Percentiles rank a stretch among this genome's conserved stretches.
Conservation (phyloP, 1,140 invertebrate genomes). For the Listronotus bonariensis region DNA sequence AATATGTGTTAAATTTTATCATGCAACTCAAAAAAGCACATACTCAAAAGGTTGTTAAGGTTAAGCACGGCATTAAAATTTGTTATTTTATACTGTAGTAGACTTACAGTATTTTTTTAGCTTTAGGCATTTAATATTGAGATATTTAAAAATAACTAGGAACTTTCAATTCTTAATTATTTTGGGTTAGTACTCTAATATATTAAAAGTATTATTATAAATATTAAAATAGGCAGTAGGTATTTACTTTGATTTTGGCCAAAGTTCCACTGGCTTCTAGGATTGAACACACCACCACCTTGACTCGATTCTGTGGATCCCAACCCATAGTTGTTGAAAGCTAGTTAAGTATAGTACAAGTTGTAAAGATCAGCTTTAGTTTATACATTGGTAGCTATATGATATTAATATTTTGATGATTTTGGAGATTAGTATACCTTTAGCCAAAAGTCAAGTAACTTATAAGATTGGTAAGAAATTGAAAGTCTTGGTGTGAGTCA, state of each 20-base stretch:
- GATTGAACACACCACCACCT: conserved; percentile 64
- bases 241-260: conserved; percentile 56
- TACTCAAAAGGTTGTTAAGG: conserved; percentile 6
- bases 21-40: conserved; percentile 22
- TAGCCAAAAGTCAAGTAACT: too few relatives aligned
- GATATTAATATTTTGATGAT: background rate
- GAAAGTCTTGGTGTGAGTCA: too few relatives aligned
- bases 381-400: background rate
- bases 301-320: conserved; percentile 58
- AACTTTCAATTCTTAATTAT: too few relatives aligned
- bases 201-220: conserved; percentile 12
- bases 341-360: conserved; percentile 41
- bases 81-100: background rate
- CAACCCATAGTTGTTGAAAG: conserved; percentile 66
- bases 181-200: too few relatives aligned
- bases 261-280: conserved; percentile 64
- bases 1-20: background rate
- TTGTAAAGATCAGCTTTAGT: conserved; percentile 10
- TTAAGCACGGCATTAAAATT: conserved; percentile 3
- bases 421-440: too few relatives aligned
- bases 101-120: too few relatives aligned
- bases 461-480: too few relatives aligned
- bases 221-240: conserved; percentile 26
- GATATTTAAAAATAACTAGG: too few relatives aligned
- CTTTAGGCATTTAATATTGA: too few relatives aligned